Conservation (phyloP, 2,113 vertebrate genomes). For the Psephotus haematonotus region DNA sequence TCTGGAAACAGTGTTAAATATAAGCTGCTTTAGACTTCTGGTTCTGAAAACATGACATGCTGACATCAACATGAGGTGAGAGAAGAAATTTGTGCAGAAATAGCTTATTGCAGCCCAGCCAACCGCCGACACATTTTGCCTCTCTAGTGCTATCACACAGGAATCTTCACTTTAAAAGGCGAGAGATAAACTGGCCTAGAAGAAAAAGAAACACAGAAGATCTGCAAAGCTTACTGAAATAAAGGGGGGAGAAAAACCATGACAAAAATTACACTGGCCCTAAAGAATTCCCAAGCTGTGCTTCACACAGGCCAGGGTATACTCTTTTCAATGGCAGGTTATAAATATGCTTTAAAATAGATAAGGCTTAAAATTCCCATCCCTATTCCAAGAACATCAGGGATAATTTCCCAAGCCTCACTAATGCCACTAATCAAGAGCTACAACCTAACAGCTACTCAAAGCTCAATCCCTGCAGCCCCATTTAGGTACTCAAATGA, state of each 20-base stretch:
- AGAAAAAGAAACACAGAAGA: background rate
- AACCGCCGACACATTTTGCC: background rate
- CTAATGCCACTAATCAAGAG: background rate
- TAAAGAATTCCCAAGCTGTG: background rate
- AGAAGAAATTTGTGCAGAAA: slow-evolving; percentile 16
- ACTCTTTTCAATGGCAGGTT: background rate
- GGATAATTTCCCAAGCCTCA: background rate
- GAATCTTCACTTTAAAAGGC: background rate
- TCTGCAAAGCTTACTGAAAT: background rate
- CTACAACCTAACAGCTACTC: background rate
- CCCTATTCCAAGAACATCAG: background rate
- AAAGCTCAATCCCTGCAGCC: background rate
- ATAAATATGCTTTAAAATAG: background rate
- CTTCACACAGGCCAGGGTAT: background rate
- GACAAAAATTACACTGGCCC: background rate
- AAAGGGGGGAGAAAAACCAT: background rate
- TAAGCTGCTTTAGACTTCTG: background rate
- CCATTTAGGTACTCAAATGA: background rate
- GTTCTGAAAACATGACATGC: background rate
- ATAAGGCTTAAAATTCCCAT: background rate
- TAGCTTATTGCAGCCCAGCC: background rate
- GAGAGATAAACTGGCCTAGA: background rate
- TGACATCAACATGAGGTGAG: background rate
- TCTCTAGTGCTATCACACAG: background rate
- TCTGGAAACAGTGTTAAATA: background rate